Evolutionary conservation across 2,797 vertebrate genomes (phyloP).

Genomic region (Periparus ater): DNA sequence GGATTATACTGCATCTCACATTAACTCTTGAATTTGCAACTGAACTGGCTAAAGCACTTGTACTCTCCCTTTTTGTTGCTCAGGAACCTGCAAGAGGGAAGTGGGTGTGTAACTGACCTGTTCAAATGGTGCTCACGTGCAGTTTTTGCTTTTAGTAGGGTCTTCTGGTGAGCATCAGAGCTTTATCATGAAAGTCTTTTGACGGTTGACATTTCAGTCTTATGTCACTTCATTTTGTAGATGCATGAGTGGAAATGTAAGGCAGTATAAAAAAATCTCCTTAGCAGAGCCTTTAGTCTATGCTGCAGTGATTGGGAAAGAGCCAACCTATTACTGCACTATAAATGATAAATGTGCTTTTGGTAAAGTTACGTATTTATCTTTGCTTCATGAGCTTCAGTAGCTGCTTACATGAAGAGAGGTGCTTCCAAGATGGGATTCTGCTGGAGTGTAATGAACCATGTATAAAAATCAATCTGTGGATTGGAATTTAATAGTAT

Average conservation of each 20-base stretch:
- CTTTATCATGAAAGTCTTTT: not conserved
- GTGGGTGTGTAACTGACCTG: not conserved
- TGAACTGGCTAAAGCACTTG: not conserved
- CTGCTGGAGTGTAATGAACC: not conserved
- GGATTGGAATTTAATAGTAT: not conserved
- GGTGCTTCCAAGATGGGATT: not conserved
- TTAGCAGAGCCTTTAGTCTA: not conserved
- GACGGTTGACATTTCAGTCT: not conserved
- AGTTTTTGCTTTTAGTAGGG: not conserved
- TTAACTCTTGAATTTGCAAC: not conserved
- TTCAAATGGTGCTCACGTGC: not conserved
- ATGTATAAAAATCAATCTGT: not conserved
- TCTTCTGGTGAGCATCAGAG: not conserved
- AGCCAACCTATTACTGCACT: not conserved
- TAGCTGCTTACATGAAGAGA: not conserved
- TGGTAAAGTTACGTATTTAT: not conserved
- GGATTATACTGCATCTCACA: not conserved
- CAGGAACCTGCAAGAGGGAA: not conserved
- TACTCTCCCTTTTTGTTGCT: not conserved
- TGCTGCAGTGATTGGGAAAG: not conserved
- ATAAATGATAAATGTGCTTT: not conserved
- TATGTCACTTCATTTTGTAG: not conserved
- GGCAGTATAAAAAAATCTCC: not conserved
- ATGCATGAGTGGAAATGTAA: not conserved
- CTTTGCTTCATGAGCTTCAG: not conserved